These are phyloP conservation scores for Pachyramphus minor DNA, from an alignment of 2,113 vertebrate genomes.

Conservation along the genomic window DNA sequence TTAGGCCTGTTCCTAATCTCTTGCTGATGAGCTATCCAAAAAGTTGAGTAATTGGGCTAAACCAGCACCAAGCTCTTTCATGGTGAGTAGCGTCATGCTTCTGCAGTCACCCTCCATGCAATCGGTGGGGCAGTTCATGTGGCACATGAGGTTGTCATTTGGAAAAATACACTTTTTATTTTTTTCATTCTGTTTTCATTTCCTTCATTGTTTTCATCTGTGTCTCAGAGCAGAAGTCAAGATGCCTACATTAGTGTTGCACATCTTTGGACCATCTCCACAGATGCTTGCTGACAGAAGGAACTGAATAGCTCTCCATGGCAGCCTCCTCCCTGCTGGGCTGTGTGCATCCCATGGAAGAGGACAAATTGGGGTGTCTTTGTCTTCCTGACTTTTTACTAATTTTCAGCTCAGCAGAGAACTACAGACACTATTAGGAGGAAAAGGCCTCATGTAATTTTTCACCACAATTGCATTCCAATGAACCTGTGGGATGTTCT, in stretches of 20 bases:
- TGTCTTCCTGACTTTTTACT: background rate
- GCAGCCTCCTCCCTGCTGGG: background rate
- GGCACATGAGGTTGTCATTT: background rate
- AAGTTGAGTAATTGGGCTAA: background rate
- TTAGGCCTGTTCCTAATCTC: background rate
- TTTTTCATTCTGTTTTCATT: background rate
- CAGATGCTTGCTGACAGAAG: background rate
- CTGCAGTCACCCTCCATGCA: background rate
- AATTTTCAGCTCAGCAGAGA: background rate
- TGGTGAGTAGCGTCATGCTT: fast-evolving
- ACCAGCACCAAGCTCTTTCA: background rate
- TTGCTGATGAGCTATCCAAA: background rate
- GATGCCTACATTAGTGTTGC: background rate
- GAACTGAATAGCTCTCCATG: background rate
- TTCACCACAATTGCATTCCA: background rate
- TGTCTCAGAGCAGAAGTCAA: background rate
- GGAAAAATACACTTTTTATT: background rate
- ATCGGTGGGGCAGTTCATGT: background rate
- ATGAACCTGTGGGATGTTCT: background rate
- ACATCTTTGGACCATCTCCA: background rate
- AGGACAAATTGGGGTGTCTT: background rate
- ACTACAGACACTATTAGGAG: background rate
- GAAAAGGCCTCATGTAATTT: background rate
- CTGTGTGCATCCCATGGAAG: background rate
- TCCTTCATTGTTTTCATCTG: background rate